Evolutionary conservation across 2,797 vertebrate species (phyloP).

Genomic region (Pterois miles): DNA sequence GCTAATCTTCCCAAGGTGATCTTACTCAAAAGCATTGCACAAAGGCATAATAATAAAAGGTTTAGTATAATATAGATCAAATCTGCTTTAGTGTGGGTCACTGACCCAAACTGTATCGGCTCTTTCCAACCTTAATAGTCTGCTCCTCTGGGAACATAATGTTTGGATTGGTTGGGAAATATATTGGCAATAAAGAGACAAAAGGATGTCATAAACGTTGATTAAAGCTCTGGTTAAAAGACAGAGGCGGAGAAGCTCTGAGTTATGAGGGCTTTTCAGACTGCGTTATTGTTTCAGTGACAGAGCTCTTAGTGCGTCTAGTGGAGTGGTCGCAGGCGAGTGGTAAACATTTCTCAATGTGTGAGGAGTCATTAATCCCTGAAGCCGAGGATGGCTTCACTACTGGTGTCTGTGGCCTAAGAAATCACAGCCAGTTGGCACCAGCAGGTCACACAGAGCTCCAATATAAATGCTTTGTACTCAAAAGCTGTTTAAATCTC

Average conservation of each 20-base stretch:
- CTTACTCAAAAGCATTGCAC: conserved; percentile 64
- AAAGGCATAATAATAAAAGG: conserved; percentile 79
- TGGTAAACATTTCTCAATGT: conserved; percentile 83
- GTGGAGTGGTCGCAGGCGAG: conserved; percentile 73
- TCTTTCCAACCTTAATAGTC: conserved; percentile 84
- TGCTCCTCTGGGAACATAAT: conserved; percentile 82
- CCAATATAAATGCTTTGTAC: conserved; percentile 63
- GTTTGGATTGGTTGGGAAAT: conserved; percentile 85
- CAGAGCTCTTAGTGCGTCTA: conserved; percentile 84
- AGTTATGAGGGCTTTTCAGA: conserved; percentile 84
- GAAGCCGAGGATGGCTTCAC: conserved; percentile 72
- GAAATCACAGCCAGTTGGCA: conserved; percentile 81
- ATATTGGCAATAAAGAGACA: conserved; percentile 90
- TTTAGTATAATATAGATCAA: conserved; percentile 84
- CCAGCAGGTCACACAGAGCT: conserved; percentile 69
- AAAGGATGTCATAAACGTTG: conserved; percentile 89
- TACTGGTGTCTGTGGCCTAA: conserved; percentile 71
- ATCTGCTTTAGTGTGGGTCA: conserved; percentile 84
- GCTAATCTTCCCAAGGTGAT: conserved; percentile 76
- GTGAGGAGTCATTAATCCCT: conserved; percentile 84
- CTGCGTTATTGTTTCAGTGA: conserved; percentile 85
- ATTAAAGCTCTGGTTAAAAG: conserved; percentile 88
- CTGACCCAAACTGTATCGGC: conserved; percentile 82
- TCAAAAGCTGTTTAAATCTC: conserved; percentile 65
- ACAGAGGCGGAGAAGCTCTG: conserved; percentile 82